Evolutionary conservation across 2,888 invertebrate genomes (phyloP), one percentile per base, ranked within the genome.

Genomic region (Apomyelois bistriatella): DNA sequence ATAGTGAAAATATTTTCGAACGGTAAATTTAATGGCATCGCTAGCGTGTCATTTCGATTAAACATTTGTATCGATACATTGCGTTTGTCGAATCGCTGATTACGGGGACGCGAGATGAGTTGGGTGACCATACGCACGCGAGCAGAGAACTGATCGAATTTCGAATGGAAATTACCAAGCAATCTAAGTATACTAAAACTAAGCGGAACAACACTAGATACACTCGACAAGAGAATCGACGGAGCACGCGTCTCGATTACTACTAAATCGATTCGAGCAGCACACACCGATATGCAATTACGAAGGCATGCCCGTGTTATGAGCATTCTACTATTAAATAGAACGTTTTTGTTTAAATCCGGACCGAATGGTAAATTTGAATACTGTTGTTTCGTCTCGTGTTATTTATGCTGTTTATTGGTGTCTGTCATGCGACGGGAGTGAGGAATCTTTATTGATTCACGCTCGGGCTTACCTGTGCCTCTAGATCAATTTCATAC

Each of bases 261-360:
- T 72, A 77, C 69, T 70, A 79, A 86, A 85, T 84, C 82, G 81
- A 87, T 85, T 85, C 71, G 81, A 79, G 71, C 70, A 65, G 78
- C 79, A 71, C 62, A 76, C 60, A 68, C 64, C 60, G 63, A 64
- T 59, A 61, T 40, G 66, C 68, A 65, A 65, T 68, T 66, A 68
- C 63, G 62, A 57, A 71, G 68, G 42, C 28, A 43, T 43, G 76
- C 82, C 73, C 82, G 82, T 82, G 82, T 81, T 79, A 68, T 68
- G 70, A 74, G 74, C 71, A 80, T 77, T 76, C 79, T 76, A 81
- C 80, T 86, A 85, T 85, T 84, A 86, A 88, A 86, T 85, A 85
- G 83, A 86, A 80, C 84, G 89, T 86, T 90, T 85, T 86, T 85
- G 86, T 89, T 89, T 90, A 85, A 90, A 89, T 81, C 86, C 83